Evolutionary conservation across 2,797 vertebrate genomes (phyloP), one percentile per base, ranked within the genome.

Genomic region (Poeciliopsis presidionis): DNA sequence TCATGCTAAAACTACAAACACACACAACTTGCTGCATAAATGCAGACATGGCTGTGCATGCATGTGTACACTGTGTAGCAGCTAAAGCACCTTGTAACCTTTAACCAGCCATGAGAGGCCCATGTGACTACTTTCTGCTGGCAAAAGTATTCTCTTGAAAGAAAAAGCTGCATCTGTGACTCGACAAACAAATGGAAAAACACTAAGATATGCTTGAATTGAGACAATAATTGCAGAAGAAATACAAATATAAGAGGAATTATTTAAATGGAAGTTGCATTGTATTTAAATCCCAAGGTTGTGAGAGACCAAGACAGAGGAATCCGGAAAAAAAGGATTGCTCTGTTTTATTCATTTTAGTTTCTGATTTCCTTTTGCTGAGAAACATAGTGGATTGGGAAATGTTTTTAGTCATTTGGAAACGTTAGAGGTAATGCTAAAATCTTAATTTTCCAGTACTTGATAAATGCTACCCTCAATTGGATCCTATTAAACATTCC

Each of bases 111-210:
- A 88, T 86, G 87, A 91, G 80, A 82, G 86, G 85, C 85, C 89
- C 79, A 90, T 90, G 86, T 92, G 91, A 91, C 87, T 87, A 73
- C 85, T 90, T 85, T 89, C 86, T 79, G 59, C 84, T 82, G 87
- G 83, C 81, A 90, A 81, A 84, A 82, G 39, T 78, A 76, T 75
- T 78, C 83, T 73, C 18, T 45, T 79, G n/a, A 79, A 82, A 87
- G 72, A 84, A 86, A 74, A 84, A 90, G 84, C 89, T 87, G 86
- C 81, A 75, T 83, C 85, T 88, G 83, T 76, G 81, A 82, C 79
- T 84, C 79, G 65, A 72, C 14, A 25, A 46, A 45, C 25, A 73
- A 46, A 30, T 63, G 36, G 18, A 75, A 39, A 76, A 28, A 69
- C 36, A 22, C 1, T n/a, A 36, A 90, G 88, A 94, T 86, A 46